Evolutionary conservation across 2,888 invertebrate genomes (phyloP).

Genomic region (Malachius bipustulatus): DNA sequence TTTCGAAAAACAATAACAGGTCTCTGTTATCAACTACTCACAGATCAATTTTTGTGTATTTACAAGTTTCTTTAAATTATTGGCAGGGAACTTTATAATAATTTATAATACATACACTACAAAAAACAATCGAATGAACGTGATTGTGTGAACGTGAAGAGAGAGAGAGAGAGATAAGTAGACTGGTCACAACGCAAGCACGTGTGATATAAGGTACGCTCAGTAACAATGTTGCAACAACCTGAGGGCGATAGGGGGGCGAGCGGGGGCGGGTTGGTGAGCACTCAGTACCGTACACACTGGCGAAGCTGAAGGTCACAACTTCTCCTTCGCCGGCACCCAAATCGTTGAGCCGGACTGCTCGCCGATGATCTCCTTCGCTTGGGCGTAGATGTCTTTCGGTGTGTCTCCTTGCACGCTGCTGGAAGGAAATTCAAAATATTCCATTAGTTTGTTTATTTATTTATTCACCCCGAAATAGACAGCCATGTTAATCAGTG

Average conservation of each 20-base stretch:
- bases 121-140: constrained; percentile 36
- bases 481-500: too few species aligned
- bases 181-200: too few species aligned
- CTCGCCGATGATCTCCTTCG: constrained; percentile 87
- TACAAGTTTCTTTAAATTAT: constrained; percentile 28
- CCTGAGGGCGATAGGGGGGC: too few species aligned
- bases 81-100: constrained; percentile 31
- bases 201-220: too few species aligned
- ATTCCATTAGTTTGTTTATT: too few species aligned
- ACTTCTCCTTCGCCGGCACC: constrained; percentile 93
- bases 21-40: constrained; percentile 35
- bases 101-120: constrained; percentile 36
- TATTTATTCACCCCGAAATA: too few species aligned
- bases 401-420: constrained; percentile 92
- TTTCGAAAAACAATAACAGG: constrained; percentile 39
- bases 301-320: constrained; percentile 60
- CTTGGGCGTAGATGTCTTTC: constrained; percentile 91
- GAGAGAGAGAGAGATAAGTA: too few species aligned
- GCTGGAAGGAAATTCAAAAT: too few species aligned
- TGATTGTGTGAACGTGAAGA: too few species aligned
- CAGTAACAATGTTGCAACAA: too few species aligned
- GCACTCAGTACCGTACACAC: constrained; percentile 43
- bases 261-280: constrained; percentile 3
- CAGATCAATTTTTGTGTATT: constrained; percentile 35
- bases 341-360: constrained; percentile 94